A percentile compares a stretch with the other conserved stretches of the same genome.
Evolutionary conservation across 2,888 invertebrate species (phyloP).

Genomic region (Sericinus montela): DNA sequence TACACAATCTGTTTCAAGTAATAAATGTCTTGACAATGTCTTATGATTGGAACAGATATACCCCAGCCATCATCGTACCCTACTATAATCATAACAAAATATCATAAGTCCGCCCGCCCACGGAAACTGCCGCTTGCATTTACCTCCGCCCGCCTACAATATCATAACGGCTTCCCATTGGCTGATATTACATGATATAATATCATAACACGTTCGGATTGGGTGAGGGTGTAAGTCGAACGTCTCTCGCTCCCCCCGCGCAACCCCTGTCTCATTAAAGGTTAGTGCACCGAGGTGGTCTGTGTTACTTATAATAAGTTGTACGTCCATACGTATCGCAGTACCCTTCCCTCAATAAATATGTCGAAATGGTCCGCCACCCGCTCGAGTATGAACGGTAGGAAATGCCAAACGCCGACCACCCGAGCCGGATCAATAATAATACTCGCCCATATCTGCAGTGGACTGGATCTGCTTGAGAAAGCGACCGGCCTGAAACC

Average conservation of each 20-base stretch:
- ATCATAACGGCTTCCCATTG: slow-evolving; percentile 78
- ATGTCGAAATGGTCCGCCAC: slow-evolving; percentile 52
- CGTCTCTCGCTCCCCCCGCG: slow-evolving; percentile 53
- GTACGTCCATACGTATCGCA: slow-evolving; percentile 55
- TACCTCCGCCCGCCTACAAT: slow-evolving; percentile 71
- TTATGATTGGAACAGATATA: slow-evolving; percentile 34
- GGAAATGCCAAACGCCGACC: slow-evolving; percentile 64
- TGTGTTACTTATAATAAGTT: slow-evolving; percentile 60
- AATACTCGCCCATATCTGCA: slow-evolving; percentile 79
- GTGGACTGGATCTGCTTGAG: slow-evolving; percentile 76
- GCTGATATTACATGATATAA: slow-evolving; percentile 79
- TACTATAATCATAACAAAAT: slow-evolving; percentile 72
- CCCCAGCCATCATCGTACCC: slow-evolving; percentile 40
- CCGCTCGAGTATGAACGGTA: slow-evolving; percentile 69
- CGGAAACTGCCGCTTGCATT: slow-evolving; percentile 57
- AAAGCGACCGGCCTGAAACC: slow-evolving; percentile 48
- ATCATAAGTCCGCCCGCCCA: slow-evolving; percentile 76
- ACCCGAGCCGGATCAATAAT: slow-evolving; percentile 76
- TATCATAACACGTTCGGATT: slow-evolving; percentile 81
- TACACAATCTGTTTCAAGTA: neutral
- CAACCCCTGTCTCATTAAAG: slow-evolving; percentile 55
- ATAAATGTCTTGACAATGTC: slow-evolving; percentile 22
- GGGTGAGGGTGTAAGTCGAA: slow-evolving; percentile 59
- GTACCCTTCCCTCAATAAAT: slow-evolving; percentile 63
- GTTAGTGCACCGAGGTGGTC: slow-evolving; percentile 61